phyloP scores from a whole-genome alignment of 2,888 invertebrate genomes.

The Adela reaumurella region DNA sequence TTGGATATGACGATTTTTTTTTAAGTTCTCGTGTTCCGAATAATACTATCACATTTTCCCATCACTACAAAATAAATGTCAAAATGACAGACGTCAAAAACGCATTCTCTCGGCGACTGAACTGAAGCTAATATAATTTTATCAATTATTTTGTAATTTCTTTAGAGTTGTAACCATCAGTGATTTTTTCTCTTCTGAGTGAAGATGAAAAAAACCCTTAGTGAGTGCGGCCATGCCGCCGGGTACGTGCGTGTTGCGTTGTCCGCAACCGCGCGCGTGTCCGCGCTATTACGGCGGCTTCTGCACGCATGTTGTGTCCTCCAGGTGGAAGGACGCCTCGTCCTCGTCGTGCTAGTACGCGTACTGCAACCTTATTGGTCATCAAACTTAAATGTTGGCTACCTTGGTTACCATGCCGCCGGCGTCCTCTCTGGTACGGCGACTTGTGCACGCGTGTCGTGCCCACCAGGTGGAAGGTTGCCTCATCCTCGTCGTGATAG shows the following conservation, averaged over 20 bases:
- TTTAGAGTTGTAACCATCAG: not conserved
- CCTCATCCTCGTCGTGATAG: slow-evolving; percentile 98
- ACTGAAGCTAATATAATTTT: no score
- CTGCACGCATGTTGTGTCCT: slow-evolving; percentile 87
- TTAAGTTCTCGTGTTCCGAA: no score
- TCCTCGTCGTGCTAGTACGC: slow-evolving; percentile 99
- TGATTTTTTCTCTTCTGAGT: not conserved
- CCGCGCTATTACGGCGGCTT: slow-evolving; percentile 91
- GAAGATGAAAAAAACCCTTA: no score
- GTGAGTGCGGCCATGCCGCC: slow-evolving; percentile 78
- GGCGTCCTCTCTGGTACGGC: slow-evolving; percentile 89
- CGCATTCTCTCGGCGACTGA: no score
- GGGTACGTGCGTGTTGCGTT: slow-evolving; percentile 65
- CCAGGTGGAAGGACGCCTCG: slow-evolving; percentile 96
- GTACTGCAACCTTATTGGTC: no score
- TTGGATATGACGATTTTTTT: no score
- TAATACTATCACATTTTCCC: no score
- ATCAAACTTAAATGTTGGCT: no score
- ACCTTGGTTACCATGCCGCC: slow-evolving; percentile 42
- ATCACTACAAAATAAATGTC: no score
- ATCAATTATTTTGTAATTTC: no score
- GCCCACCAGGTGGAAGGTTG: slow-evolving; percentile 96
- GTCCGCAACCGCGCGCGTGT: slow-evolving; percentile 70
- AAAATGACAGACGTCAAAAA: no score
- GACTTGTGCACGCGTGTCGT: slow-evolving; percentile 87